These are phyloP conservation scores for Urocolius indicus DNA, from an alignment of 2,113 vertebrate species.

Conservation along the genomic window DNA sequence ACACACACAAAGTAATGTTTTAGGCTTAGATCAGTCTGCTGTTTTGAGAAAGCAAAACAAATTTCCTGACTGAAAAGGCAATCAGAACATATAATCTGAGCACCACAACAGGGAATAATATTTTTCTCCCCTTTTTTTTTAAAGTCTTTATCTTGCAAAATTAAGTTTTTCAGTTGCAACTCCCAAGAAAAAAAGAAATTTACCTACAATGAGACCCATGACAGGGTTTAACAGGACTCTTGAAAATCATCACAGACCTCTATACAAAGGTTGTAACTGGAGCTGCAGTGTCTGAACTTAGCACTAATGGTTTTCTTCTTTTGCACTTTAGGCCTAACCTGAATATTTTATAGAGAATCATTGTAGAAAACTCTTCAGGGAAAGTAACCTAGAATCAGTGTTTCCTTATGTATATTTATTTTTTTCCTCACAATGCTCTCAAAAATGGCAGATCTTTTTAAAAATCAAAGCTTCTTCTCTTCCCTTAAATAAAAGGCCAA, in stretches of 20 bases:
- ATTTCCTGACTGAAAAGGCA: neutral
- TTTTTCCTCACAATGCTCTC: constrained; percentile 18
- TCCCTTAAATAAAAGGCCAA: constrained; percentile 43
- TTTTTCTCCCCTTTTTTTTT: neutral
- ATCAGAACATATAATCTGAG: neutral
- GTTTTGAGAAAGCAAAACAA: neutral
- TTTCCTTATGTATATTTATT: constrained; percentile 46
- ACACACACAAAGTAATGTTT: neutral
- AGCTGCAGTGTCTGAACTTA: constrained; percentile 4
- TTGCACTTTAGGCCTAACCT: neutral
- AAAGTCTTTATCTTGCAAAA: neutral
- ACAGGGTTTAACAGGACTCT: neutral
- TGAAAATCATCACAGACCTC: constrained; percentile 3
- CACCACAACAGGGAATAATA: neutral
- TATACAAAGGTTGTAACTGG: neutral
- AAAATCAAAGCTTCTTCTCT: constrained; percentile 9
- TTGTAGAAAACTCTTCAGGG: neutral
- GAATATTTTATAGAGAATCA: constrained; percentile 24
- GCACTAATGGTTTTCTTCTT: constrained; percentile 18
- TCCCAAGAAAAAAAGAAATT: neutral
- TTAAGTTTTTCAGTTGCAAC: neutral
- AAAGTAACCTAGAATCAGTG: constrained; percentile 21
- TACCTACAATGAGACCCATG: neutral
- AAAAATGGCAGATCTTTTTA: neutral
- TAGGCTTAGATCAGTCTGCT: neutral